Conservation (phyloP, 2,888 invertebrate species). For the Drosophila ustulata region DNA sequence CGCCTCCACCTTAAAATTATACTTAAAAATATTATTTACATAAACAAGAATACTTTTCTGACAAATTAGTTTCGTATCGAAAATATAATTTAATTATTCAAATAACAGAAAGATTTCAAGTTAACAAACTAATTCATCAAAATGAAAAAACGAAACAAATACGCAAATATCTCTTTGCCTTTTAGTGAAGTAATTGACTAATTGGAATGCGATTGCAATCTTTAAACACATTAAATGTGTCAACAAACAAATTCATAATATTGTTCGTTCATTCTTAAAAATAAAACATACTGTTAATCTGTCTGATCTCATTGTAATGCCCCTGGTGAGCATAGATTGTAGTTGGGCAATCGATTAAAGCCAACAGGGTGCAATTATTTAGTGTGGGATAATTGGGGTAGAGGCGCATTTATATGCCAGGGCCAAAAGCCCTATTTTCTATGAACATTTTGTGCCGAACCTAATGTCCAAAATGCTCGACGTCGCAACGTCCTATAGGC, state of each 20-base stretch:
- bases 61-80: no score
- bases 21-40: no score
- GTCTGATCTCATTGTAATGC: not conserved
- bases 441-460: conserved; percentile 38
- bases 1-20: no score
- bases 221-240: not conserved
- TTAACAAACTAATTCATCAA: no score
- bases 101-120: no score
- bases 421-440: conserved; percentile 26
- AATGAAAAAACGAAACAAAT: no score
- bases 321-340: conserved; percentile 12
- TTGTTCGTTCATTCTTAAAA: not conserved
- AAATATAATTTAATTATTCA: no score
- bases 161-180: no score
- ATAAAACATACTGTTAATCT: not conserved
- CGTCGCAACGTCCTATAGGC: conserved; percentile 44
- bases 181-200: not conserved
- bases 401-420: conserved; percentile 19
- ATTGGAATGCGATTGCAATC: not conserved
- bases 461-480: conserved; percentile 58
- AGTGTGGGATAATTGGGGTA: conserved; percentile 1
- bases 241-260: not conserved
- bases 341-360: conserved; percentile 9
- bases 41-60: no score
- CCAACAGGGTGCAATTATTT: conserved; percentile 21